Percentiles rank a stretch among this genome's conserved stretches.
phyloP scores from a whole-genome alignment of 2,888 invertebrate species.

The Pollenia labialis region DNA sequence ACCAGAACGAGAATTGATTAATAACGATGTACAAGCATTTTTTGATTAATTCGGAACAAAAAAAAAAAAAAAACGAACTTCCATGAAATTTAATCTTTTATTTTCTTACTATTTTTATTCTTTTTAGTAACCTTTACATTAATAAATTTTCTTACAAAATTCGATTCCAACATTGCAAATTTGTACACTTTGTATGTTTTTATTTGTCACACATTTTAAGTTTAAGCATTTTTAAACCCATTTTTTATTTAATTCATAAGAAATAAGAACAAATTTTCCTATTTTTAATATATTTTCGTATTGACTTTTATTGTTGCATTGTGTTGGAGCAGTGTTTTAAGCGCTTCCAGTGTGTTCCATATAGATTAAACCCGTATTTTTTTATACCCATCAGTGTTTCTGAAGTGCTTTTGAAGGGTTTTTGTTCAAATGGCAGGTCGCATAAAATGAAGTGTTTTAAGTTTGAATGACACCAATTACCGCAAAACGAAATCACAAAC shows the following conservation, averaged over 20 bases:
- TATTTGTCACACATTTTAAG: neutral
- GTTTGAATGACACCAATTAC: neutral
- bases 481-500: neutral
- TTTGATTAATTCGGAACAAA: neutral
- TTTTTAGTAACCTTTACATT: too few relatives aligned
- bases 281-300: neutral
- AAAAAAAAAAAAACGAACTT: neutral
- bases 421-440: too few relatives aligned
- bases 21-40: conserved; percentile 21
- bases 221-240: neutral
- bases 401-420: neutral
- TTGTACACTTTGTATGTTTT: neutral
- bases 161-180: too few relatives aligned
- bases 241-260: neutral
- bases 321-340: conserved; percentile 17
- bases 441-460: neutral
- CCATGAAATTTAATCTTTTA: neutral
- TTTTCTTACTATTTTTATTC: neutral
- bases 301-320: conserved; percentile 25
- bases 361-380: conserved; percentile 2
- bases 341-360: conserved; percentile 4
- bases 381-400: conserved; percentile 13
- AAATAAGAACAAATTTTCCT: neutral
- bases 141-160: too few relatives aligned
- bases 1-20: neutral